Percentiles rank a stretch among this genome's conserved stretches.
These are phyloP conservation scores for Lepus timidus DNA, from an alignment of 2,113 vertebrate species.

Conservation along the genomic window DNA sequence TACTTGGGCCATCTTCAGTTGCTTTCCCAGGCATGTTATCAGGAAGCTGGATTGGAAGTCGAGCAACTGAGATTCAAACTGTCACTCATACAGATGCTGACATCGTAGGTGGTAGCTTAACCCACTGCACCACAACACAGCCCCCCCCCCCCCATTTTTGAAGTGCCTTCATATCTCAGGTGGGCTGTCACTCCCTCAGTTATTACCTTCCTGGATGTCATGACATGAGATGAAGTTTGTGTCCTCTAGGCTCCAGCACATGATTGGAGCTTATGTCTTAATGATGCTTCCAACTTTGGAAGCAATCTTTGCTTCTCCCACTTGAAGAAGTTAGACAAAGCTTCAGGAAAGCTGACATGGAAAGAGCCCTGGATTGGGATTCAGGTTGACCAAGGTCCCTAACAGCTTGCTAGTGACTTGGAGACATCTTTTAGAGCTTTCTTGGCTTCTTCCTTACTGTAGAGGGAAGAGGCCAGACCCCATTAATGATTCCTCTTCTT, in stretches of 20 bases:
- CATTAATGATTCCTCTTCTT: neutral
- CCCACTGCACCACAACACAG: no score
- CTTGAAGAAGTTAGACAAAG: neutral
- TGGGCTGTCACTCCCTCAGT: no score
- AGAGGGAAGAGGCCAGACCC: neutral
- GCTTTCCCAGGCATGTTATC: no score
- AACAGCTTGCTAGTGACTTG: neutral
- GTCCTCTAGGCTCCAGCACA: neutral
- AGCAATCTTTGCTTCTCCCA: neutral
- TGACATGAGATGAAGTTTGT: fast-evolving
- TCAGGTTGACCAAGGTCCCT: neutral
- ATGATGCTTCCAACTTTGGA: neutral
- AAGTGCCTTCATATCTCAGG: no score
- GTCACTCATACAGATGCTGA: no score
- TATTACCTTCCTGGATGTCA: neutral
- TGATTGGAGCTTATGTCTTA: neutral
- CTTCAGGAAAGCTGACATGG: neutral
- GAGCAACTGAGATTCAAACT: no score
- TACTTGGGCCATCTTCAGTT: no score
- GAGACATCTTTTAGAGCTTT: neutral
- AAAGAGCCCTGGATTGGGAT: neutral
- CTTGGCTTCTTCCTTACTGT: neutral
- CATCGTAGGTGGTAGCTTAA: no score
- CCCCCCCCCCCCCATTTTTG: no score
- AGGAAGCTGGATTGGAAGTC: no score